These are phyloP conservation scores for Mesembrinibis cayennensis DNA, from an alignment of 2,113 vertebrate species.

Conservation along the genomic window DNA sequence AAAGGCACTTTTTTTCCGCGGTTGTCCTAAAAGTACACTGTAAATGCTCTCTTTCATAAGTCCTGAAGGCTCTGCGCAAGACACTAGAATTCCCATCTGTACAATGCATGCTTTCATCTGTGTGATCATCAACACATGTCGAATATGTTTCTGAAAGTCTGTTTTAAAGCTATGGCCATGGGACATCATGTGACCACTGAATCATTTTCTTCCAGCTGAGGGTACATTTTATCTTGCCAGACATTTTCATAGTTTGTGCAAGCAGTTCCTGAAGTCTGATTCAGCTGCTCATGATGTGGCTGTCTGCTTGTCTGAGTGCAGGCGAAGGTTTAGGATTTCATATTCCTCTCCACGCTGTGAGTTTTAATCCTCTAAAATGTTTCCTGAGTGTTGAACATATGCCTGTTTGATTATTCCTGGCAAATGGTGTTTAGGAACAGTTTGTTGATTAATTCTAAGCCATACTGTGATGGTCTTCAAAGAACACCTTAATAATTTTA, in stretches of 20 bases:
- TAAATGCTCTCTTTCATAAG: conserved; percentile 22
- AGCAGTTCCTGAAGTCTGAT: conserved; percentile 58
- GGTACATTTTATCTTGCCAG: conserved; percentile 63
- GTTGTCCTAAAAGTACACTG: background rate
- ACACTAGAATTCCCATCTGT: conserved; percentile 49
- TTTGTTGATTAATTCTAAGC: conserved; percentile 60
- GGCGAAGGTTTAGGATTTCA: conserved; percentile 58
- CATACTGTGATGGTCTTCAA: conserved; percentile 36
- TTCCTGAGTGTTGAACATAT: conserved; percentile 56
- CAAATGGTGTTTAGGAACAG: background rate
- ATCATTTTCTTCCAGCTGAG: conserved; percentile 68
- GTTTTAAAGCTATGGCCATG: conserved; percentile 39
- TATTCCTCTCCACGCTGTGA: conserved; percentile 36
- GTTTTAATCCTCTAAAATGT: conserved; percentile 61
- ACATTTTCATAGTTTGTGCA: conserved; percentile 56
- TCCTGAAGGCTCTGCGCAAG: background rate
- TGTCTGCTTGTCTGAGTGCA: conserved; percentile 55
- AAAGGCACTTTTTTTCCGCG: background rate
- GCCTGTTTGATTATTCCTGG: conserved; percentile 49
- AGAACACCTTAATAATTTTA: conserved; percentile 45
- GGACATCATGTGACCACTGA: conserved; percentile 67
- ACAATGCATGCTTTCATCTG: conserved; percentile 54
- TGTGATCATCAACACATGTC: conserved; percentile 46
- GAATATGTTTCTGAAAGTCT: conserved; percentile 29
- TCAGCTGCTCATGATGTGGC: conserved; percentile 62